phyloP scores from a whole-genome alignment of 92 coral and sea anemone species.

The Pocillopora meandrina region DNA sequence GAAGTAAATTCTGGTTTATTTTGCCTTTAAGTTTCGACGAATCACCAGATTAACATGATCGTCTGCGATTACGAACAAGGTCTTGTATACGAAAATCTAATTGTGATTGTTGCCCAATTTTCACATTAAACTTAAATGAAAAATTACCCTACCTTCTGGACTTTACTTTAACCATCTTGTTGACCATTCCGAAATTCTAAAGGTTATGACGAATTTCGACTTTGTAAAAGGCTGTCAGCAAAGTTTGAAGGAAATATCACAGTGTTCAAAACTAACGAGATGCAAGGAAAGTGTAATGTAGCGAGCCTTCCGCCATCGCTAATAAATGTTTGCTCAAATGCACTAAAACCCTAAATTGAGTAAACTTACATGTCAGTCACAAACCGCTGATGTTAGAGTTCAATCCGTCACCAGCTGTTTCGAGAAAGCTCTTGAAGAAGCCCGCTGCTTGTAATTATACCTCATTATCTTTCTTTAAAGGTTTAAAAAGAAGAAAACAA shows the following conservation, averaged over 20 bases:
- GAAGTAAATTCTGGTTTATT: too few species aligned
- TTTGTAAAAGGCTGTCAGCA: not conserved
- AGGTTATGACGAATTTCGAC: not conserved
- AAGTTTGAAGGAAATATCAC: not conserved
- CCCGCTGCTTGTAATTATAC: not conserved
- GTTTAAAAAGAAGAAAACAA: too few species aligned
- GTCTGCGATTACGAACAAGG: too few species aligned
- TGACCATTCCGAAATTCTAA: not conserved
- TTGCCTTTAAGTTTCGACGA: too few species aligned
- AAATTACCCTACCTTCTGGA: slow-evolving; percentile 3
- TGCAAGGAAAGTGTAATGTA: not conserved
- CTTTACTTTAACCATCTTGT: not conserved
- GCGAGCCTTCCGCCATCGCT: slow-evolving; percentile 10
- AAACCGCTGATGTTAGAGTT: not conserved
- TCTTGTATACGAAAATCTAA: too few species aligned
- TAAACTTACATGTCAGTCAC: slow-evolving; percentile 16
- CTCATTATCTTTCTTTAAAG: too few species aligned
- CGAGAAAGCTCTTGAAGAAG: not conserved
- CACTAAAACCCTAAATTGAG: not conserved
- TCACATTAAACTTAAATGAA: not conserved
- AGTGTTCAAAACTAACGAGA: not conserved
- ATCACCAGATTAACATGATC: too few species aligned
- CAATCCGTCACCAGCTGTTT: not conserved
- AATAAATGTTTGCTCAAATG: slow-evolving; percentile 11
- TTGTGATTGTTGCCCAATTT: not conserved